Conservation (phyloP, 2,113 vertebrate species). For the Bothrops jararaca region DNA sequence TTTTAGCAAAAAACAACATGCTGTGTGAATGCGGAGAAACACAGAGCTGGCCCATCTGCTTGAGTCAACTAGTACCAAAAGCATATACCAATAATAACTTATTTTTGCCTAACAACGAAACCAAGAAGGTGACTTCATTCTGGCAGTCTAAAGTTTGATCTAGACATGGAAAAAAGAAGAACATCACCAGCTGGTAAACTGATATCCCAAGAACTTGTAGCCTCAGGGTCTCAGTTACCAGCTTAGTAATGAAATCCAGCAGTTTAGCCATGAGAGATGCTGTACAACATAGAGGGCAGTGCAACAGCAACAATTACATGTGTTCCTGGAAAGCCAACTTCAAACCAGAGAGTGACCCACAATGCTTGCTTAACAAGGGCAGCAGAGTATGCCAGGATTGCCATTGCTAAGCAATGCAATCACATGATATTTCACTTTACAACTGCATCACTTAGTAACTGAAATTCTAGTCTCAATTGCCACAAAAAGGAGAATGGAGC, state of each 20-base stretch:
- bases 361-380: not conserved
- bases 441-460: not conserved
- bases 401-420: not conserved
- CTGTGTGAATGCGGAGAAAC: too few species aligned
- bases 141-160: not conserved
- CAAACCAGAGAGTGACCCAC: not conserved
- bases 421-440: not conserved
- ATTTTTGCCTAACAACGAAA: not conserved
- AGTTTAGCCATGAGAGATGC: not conserved
- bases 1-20: too few species aligned
- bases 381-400: not conserved
- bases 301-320: not conserved
- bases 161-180: not conserved
- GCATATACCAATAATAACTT: not conserved
- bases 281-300: not conserved
- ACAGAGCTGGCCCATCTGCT: too few species aligned
- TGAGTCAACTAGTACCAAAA: not conserved
- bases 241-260: not conserved
- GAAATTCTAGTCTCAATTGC: not conserved
- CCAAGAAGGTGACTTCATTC: not conserved
- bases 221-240: not conserved
- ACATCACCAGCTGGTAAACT: not conserved
- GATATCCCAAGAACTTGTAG: not conserved
- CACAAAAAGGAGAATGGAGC: not conserved
- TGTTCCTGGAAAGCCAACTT: not conserved